Evolutionary conservation across 2,113 vertebrate species (phyloP).

Genomic region (Hypocryptadius cinnamomeus): DNA sequence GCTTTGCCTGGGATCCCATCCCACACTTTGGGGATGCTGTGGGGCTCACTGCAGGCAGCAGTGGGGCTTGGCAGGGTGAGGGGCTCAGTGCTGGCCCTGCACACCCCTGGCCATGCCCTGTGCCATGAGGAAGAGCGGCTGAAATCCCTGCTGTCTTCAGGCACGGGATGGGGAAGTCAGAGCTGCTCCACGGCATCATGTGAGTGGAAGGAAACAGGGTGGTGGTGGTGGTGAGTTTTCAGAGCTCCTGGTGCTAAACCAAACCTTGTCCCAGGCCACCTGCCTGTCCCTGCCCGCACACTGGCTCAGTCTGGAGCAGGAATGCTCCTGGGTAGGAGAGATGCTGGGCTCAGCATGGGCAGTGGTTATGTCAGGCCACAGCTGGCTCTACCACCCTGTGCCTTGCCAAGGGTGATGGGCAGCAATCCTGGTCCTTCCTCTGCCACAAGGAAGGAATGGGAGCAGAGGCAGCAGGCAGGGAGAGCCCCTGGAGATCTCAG

Average conservation of each 20-base stretch:
- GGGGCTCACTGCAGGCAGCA: neutral
- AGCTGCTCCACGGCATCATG: neutral
- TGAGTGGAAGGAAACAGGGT: neutral
- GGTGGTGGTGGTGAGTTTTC: neutral
- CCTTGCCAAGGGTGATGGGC: neutral
- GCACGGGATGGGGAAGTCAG: neutral
- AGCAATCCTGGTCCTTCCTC: neutral
- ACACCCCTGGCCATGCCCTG: fast-evolving
- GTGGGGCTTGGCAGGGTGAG: neutral
- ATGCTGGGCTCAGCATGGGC: neutral
- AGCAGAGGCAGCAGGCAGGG: neutral
- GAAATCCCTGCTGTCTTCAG: neutral
- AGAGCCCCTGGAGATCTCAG: neutral
- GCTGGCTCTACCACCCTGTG: neutral
- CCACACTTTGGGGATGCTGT: neutral
- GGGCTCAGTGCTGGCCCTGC: neutral
- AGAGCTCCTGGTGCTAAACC: neutral
- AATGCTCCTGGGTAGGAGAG: neutral
- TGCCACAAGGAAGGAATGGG: neutral
- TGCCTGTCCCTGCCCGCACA: neutral
- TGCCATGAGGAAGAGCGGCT: neutral
- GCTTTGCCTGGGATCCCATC: neutral
- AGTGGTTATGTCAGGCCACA: neutral
- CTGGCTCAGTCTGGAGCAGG: neutral
- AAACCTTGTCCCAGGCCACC: neutral